A percentile compares a stretch with the other conserved stretches of the same genome.
Evolutionary conservation across 2,888 invertebrate genomes (phyloP).

Genomic region (Limnephilus lunatus): DNA sequence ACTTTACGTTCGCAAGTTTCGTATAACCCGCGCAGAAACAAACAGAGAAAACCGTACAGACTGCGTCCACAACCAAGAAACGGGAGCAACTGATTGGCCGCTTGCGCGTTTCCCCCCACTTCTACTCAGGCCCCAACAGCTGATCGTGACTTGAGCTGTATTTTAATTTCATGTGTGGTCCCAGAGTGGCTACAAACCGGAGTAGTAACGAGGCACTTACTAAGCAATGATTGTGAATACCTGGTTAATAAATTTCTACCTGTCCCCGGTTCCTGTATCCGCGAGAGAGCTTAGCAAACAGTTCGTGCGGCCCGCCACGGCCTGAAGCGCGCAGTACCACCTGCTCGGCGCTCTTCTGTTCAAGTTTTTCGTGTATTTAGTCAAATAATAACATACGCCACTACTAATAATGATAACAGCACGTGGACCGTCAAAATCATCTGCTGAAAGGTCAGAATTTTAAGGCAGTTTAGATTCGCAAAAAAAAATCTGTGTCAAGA

Average conservation of each 20-base stretch:
- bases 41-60: not conserved
- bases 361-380: not conserved
- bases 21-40: not conserved
- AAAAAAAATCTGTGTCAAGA: not conserved
- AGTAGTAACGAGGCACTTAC: not conserved
- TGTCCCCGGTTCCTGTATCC: not conserved
- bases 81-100: conserved; percentile 39
- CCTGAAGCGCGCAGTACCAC: not conserved
- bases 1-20: conserved; percentile 20
- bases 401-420: not conserved
- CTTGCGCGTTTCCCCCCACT: not conserved
- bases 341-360: not conserved
- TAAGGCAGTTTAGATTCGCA: not conserved
- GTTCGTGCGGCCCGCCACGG: not conserved
- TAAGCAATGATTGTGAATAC: not conserved
- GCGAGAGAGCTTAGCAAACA: not conserved
- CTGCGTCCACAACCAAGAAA: conserved; percentile 11
- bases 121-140: not conserved
- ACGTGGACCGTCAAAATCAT: not conserved
- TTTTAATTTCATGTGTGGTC: not conserved
- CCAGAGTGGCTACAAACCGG: not conserved
- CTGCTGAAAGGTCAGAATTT: not conserved
- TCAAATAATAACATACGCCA: not conserved
- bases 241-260: too few species aligned
- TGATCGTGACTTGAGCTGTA: conserved; percentile 24